These are phyloP conservation scores for Drosophila erecta DNA, from an alignment of 1,140 invertebrate genomes.

Conservation along the genomic window DNA sequence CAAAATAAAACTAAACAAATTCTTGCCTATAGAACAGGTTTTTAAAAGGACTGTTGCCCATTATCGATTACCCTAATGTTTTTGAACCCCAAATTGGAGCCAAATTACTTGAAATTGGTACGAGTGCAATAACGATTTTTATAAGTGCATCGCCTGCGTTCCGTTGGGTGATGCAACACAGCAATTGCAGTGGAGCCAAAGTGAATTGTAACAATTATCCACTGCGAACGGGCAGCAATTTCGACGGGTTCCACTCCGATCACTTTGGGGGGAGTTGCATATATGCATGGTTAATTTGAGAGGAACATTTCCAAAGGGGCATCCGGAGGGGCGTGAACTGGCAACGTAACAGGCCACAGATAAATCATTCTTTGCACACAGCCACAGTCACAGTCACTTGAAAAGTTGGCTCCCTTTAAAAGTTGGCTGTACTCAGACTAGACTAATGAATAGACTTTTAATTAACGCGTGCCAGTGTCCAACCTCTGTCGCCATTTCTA, in stretches of 20 bases:
- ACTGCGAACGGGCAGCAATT: constrained; percentile 1
- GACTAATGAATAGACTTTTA: constrained; percentile 48
- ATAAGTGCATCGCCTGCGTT: constrained; percentile 10
- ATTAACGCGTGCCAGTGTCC: constrained; percentile 38
- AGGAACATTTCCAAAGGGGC: background rate
- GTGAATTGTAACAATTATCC: constrained; percentile 25
- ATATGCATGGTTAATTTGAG: constrained; percentile 13
- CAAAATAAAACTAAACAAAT: too few relatives aligned
- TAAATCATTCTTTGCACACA: constrained; percentile 30
- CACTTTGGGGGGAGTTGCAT: constrained; percentile 1
- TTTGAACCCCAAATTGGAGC: background rate
- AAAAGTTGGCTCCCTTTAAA: constrained; percentile 13
- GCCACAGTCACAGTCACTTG: background rate
- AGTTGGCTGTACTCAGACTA: constrained; percentile 6
- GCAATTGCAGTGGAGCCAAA: constrained; percentile 19
- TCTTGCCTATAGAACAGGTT: too few relatives aligned
- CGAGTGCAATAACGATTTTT: background rate
- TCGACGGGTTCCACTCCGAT: background rate
- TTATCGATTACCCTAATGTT: background rate
- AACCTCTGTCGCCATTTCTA: constrained; percentile 28
- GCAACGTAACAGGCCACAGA: constrained; percentile 13
- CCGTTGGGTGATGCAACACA: constrained; percentile 13
- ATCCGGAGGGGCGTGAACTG: background rate
- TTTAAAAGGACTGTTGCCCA: background rate
- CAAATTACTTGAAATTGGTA: background rate